Conservation (phyloP, 2,113 vertebrate genomes). For the Phalacrocorax aristotelis region DNA sequence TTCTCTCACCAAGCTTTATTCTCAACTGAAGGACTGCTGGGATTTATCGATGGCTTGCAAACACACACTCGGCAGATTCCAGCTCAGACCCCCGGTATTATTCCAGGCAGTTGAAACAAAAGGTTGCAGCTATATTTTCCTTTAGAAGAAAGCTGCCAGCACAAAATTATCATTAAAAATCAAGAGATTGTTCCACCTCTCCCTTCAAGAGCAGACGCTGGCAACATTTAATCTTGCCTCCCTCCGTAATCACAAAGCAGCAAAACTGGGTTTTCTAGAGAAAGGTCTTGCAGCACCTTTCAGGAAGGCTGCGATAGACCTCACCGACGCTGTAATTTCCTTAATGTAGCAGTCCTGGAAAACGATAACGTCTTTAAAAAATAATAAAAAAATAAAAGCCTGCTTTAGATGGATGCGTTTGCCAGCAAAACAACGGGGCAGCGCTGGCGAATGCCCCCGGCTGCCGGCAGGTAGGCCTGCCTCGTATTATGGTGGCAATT, state of each 20-base stretch:
- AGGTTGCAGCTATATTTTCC: neutral
- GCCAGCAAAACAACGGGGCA: neutral
- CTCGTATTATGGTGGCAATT: conserved; percentile 16
- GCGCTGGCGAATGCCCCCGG: neutral
- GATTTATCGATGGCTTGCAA: neutral
- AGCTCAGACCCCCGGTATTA: neutral
- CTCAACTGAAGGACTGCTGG: conserved; percentile 3
- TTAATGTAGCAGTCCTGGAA: neutral
- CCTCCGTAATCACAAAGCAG: neutral
- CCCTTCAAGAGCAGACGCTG: neutral
- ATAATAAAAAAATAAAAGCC: neutral
- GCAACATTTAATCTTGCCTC: neutral
- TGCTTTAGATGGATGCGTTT: neutral
- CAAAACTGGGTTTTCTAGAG: neutral
- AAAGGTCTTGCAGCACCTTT: conserved; percentile 17
- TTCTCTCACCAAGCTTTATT: conserved; percentile 11
- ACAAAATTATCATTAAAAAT: neutral
- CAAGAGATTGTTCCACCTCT: neutral
- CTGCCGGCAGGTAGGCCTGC: conserved; percentile 12
- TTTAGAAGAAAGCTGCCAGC: neutral
- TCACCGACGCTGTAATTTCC: neutral
- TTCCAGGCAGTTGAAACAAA: conserved; percentile 36
- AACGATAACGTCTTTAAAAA: neutral
- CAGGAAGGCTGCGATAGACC: neutral
- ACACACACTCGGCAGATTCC: neutral